A percentile compares a stretch with the other conserved stretches of the same genome.
Conservation (phyloP, 2,888 invertebrate species). For the Timandra comae region DNA sequence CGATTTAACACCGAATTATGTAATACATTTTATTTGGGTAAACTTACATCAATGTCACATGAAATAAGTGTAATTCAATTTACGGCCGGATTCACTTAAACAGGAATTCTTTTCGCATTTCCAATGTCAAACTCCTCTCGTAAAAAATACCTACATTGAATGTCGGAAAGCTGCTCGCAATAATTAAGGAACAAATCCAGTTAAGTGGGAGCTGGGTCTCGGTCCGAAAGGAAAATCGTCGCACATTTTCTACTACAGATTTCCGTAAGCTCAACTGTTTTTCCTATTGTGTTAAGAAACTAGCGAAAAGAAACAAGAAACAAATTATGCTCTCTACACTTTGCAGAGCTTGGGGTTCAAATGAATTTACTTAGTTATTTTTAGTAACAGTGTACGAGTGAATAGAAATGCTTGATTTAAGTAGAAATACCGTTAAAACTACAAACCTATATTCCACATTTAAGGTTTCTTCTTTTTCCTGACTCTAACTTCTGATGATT, state of each 20-base stretch:
- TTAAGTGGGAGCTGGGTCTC: constrained; percentile 15
- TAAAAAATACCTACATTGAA: constrained; percentile 13
- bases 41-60: constrained; percentile 1
- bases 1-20: not conserved
- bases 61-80: constrained; percentile 1
- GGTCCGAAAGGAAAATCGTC: constrained; percentile 11
- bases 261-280: constrained; percentile 14
- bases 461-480: no score
- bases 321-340: no score
- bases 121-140: constrained; percentile 11
- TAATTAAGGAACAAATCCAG: constrained; percentile 23
- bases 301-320: no score
- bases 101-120: constrained; percentile 10
- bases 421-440: no score
- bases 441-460: no score
- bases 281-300: constrained; percentile 14
- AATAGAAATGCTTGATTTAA: no score
- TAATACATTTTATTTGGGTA: constrained; percentile 1
- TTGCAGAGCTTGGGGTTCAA: no score
- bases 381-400: no score
- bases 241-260: constrained; percentile 11
- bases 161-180: constrained; percentile 10
- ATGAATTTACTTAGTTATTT: no score
- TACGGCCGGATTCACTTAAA: constrained; percentile 3
- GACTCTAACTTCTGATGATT: no score